These are phyloP conservation scores for Crossocerus cetratus DNA, from an alignment of 2,888 invertebrate species.

Conservation along the genomic window DNA sequence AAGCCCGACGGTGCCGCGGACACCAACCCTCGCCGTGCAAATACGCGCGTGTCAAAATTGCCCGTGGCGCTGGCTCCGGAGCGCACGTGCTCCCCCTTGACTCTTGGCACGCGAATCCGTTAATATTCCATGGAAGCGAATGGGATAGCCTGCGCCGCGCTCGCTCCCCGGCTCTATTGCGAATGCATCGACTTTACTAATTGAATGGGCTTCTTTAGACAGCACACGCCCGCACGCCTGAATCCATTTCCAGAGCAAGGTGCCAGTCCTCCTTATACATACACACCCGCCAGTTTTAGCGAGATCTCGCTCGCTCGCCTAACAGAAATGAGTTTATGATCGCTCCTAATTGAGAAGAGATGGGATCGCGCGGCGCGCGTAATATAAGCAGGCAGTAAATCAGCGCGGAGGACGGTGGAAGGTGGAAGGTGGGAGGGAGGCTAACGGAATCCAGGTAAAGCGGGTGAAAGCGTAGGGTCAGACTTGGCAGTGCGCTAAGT, in stretches of 20 bases:
- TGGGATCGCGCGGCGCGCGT: slow-evolving; percentile 25
- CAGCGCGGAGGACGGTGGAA: too few species aligned
- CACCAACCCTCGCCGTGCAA: slow-evolving; percentile 51
- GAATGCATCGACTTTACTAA: slow-evolving; percentile 22
- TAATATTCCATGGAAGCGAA: slow-evolving; percentile 28
- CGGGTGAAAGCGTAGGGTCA: slow-evolving; percentile 48
- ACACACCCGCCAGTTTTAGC: too few species aligned
- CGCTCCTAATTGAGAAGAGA: slow-evolving; percentile 5
- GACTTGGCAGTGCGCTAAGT: slow-evolving; percentile 53
- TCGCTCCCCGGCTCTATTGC: slow-evolving; percentile 1
- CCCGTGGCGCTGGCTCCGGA: slow-evolving; percentile 12
- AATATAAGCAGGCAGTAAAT: too few species aligned
- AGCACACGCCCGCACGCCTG: too few species aligned
- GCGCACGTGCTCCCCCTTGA: slow-evolving; percentile 15
- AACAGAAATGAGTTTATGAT: slow-evolving; percentile 50
- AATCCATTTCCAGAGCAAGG: too few species aligned
- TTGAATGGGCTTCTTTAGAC: not conserved
- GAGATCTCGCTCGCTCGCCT: too few species aligned
- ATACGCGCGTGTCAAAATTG: slow-evolving; percentile 58
- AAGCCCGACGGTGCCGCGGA: too few species aligned
- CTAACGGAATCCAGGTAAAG: slow-evolving; percentile 39
- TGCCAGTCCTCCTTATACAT: too few species aligned
- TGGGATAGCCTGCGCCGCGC: too few species aligned
- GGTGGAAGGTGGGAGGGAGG: too few species aligned
- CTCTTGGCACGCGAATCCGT: slow-evolving; percentile 35